Percentiles rank a stretch among this genome's conserved stretches.
phyloP scores from a whole-genome alignment of 2,797 vertebrate genomes.

The Parotocinclus haroldoi region DNA sequence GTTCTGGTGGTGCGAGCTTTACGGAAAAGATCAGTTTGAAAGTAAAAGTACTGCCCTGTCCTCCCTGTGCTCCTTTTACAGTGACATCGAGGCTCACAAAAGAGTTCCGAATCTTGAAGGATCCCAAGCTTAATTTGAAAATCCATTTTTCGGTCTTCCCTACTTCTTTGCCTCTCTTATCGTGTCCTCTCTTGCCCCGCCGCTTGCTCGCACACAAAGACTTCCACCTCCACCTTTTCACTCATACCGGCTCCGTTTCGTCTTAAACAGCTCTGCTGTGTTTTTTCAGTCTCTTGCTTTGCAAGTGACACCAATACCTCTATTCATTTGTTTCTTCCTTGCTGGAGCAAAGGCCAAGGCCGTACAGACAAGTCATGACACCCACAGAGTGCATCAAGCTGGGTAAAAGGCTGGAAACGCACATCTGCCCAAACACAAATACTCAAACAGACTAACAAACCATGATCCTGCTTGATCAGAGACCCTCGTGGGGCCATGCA shows the following conservation, averaged over 20 bases:
- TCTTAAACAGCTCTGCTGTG: not conserved
- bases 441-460: constrained; percentile 24
- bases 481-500: too few species aligned
- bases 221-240: not conserved
- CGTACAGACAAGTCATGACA: constrained; percentile 14
- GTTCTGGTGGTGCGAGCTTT: not conserved
- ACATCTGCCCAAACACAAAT: constrained; percentile 25
- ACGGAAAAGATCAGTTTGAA: not conserved
- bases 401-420: constrained; percentile 4
- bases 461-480: too few species aligned
- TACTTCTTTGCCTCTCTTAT: not conserved
- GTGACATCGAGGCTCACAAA: constrained; percentile 3
- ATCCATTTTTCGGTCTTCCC: not conserved
- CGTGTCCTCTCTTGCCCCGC: not conserved
- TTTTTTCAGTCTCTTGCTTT: not conserved
- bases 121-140: not conserved
- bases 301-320: constrained; percentile 3
- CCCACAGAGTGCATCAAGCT: constrained; percentile 16
- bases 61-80: not conserved
- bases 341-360: constrained; percentile 9
- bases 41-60: constrained; percentile 9
- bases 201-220: constrained; percentile 2
- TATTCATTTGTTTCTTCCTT: not conserved
- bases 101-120: constrained; percentile 4
- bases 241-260: not conserved